Conservation (phyloP, 1,140 invertebrate genomes). For the Brachionus manjavacas region DNA sequence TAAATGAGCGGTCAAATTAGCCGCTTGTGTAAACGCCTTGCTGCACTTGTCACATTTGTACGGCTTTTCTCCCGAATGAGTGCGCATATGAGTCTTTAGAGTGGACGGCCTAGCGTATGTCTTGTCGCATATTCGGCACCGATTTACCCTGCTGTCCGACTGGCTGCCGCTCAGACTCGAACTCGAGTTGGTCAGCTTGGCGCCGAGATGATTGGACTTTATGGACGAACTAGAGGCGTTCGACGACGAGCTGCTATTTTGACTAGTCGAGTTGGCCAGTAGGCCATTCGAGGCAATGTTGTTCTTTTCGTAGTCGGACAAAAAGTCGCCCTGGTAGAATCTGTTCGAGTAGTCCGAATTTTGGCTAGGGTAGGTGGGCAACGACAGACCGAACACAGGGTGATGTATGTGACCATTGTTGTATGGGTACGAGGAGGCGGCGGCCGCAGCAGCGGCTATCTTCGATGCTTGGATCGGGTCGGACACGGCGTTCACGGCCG, state of each 20-base stretch:
- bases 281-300: background rate
- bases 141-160: conserved; percentile 19
- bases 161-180: conserved; percentile 2
- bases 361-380: background rate
- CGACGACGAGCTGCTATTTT: conserved; percentile 35
- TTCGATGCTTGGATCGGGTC: conserved; percentile 25
- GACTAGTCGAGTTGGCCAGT: conserved; percentile 7
- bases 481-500: conserved; percentile 19
- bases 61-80: conserved; percentile 54
- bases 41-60: conserved; percentile 53
- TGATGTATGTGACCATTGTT: conserved; percentile 33
- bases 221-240: conserved; percentile 23
- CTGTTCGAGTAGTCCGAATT: background rate
- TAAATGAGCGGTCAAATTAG: conserved; percentile 58
- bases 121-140: conserved; percentile 50
- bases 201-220: background rate
- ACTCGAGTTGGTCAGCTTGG: background rate
- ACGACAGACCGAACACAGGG: background rate
- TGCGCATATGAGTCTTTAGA: conserved; percentile 47
- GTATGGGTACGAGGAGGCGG: conserved; percentile 1
- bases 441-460: background rate
- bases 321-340: conserved; percentile 34
- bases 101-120: conserved; percentile 53
- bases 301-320: background rate
- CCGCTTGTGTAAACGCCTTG: conserved; percentile 57